Evolutionary conservation across 2,888 invertebrate species (phyloP), one percentile per base, ranked within the genome.

Genomic region (Epistrophe eligans): DNA sequence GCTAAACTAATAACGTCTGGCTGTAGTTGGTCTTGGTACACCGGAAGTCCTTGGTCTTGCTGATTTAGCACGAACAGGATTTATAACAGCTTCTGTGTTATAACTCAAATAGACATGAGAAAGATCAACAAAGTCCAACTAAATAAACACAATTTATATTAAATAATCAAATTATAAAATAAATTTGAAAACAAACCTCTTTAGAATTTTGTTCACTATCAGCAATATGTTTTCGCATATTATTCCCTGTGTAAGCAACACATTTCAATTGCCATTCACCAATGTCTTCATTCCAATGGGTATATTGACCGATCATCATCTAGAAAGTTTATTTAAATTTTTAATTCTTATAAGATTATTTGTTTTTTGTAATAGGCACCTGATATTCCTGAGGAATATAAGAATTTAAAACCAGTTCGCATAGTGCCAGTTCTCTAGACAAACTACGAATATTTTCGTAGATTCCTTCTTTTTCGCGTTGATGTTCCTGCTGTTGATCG

Each of bases 201-300:
- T 93, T 93, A 32, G 91, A 90, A 66, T 90, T 91, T 15, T 91
- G 90, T 83, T 92, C 92, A 74, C 93, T 90, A 48, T 93, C 92
- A 24, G 91, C 90, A 52, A 93, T 93, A 89, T 94, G 94, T 91
- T 97, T 97, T 81, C 96, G 94, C 98, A 99, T 99, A 92, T 99
- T 99, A 93, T 99, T 99, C 0, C 99, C 99, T 9, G 99, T 98
- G 93, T 99, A 99, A 0, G 99, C 99, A 9, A 99, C 98, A 92
- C 99, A 99, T 92, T 97, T 97, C 60, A 99, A 95, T 92, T 99
- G 99, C 97, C 99, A 99, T 93, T 99, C 99, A 43, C 99, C 99
- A 43, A 99, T 97, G 91, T 99, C 99, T 93, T 99, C 99, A 93
- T 99, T 99, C 98, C 99, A 99, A 91, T 97, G 96, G 57, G 98